Conservation (phyloP, 2,888 invertebrate species). For the Lycocerus yunnanus region DNA sequence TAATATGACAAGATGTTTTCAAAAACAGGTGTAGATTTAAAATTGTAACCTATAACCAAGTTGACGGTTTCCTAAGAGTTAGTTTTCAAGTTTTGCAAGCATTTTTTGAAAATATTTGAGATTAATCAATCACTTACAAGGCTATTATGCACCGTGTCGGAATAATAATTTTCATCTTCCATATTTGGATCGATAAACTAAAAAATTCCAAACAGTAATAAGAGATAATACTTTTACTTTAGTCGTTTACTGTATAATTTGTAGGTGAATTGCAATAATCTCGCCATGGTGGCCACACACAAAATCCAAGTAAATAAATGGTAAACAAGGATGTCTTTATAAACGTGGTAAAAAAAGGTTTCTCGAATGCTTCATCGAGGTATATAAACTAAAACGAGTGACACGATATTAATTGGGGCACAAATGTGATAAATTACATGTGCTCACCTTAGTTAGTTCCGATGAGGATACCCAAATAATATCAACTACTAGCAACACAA, state of each 20-base stretch:
- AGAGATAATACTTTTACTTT: not conserved
- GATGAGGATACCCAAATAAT: conserved; percentile 95
- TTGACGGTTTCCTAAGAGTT: too few relatives aligned
- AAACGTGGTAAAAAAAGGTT: conserved; percentile 96
- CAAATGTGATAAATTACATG: not conserved
- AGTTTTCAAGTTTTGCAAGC: too few relatives aligned
- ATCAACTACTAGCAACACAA: conserved; percentile 88
- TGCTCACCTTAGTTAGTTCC: conserved; percentile 86
- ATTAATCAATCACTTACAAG: conserved; percentile 58
- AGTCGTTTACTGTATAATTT: conserved; percentile 74
- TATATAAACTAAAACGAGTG: conserved; percentile 77
- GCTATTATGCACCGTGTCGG: conserved; percentile 66
- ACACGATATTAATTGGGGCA: not conserved
- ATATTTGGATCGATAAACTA: conserved; percentile 75
- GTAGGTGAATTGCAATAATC: conserved; percentile 69
- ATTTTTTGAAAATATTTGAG: not conserved
- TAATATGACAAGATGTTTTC: too few relatives aligned
- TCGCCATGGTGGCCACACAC: conserved; percentile 89
- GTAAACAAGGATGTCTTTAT: conserved; percentile 93
- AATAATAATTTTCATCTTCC: conserved; percentile 80
- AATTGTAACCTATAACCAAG: too few relatives aligned
- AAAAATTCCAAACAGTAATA: conserved; percentile 39
- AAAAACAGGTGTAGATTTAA: too few relatives aligned
- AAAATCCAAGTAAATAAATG: conserved; percentile 85
- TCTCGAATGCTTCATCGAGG: conserved; percentile 81